Evolutionary conservation across 2,797 vertebrate species (phyloP), one percentile per base, ranked within the genome.

Genomic region (Spondyliosoma cantharus): DNA sequence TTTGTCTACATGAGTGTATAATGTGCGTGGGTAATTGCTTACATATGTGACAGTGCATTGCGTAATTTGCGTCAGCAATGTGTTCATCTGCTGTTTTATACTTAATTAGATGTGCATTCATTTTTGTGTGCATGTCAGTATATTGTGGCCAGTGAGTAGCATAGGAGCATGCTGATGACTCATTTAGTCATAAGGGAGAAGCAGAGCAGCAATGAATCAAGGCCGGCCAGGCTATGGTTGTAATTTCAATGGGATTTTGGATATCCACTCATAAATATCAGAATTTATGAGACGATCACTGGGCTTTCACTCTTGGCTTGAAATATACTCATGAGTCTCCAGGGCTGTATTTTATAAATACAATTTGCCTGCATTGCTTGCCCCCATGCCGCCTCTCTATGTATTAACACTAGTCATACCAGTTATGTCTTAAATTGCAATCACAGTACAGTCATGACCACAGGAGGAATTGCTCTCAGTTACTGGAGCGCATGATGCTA

Each of bases 101-200:
- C 54, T 54, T 77, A 70, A 75, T 79, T 76, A 74, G 74, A 78
- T 82, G 72, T 74, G 77, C 50, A 81, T 83, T 76, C 56, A 43
- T 86, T 32, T 76, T 70, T 71, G 69, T 48, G 25, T 74, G 59
- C 11, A 22, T 58, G 66, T 80, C 54, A 19, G 49, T 70, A n/a
- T 72, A 73, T 57, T 78, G 71, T 63, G 58, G 76, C 53, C 56
- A 75, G 70, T 52, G 69, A 79, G 29, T 29, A 66, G 67, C 61
- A 71, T 16, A 42, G 63, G 72, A 76, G 56, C 42, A n/a, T 50
- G 54, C 57, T 76, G 73, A 88, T 89, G 89, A 89, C 76, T 91
- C 88, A 90, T 79, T 87, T 76, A 71, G 73, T 80, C 66, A 64
- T 7, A 37, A 80, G 71, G 84, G 69, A 76, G 86, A 84, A 76